phyloP scores from a whole-genome alignment of 2,113 vertebrate species.

The Pseudopodoces humilis region DNA sequence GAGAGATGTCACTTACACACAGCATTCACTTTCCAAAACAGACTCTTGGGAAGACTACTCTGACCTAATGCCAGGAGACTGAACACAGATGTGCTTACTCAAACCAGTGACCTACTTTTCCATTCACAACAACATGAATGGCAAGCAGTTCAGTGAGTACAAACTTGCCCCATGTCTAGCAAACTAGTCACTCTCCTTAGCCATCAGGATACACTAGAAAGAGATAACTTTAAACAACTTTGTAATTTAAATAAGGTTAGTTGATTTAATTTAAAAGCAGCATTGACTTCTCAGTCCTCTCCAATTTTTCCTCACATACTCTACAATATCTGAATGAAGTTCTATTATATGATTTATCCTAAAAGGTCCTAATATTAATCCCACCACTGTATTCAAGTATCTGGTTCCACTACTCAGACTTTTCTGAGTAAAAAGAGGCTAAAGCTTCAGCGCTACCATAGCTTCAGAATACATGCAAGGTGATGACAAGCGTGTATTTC shows the following conservation, averaged over 20 bases:
- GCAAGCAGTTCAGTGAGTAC: not conserved
- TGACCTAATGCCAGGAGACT: not conserved
- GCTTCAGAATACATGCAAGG: slow-evolving; percentile 95
- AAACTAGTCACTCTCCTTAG: not conserved
- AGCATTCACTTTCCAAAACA: not conserved
- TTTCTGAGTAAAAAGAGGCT: slow-evolving; percentile 77
- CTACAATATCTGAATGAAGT: slow-evolving; percentile 90
- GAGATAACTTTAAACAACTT: not conserved
- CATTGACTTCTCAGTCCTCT: slow-evolving; percentile 38
- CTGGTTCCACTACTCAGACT: slow-evolving; percentile 90
- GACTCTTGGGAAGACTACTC: not conserved
- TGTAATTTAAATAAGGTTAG: not conserved
- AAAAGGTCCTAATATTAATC: slow-evolving; percentile 91
- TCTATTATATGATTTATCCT: slow-evolving; percentile 93
- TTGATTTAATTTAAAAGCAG: not conserved
- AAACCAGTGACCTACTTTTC: not conserved
- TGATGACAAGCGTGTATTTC: slow-evolving; percentile 91
- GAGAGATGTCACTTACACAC: not conserved
- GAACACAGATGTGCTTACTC: not conserved
- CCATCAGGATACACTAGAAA: not conserved
- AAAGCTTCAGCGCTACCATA: slow-evolving; percentile 91
- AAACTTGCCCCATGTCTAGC: not conserved
- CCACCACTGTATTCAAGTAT: slow-evolving; percentile 94
- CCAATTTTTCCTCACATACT: slow-evolving; percentile 91
- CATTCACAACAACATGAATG: not conserved